These are phyloP conservation scores for Malurus cyaneus DNA, from an alignment of 2,113 vertebrate species.

Conservation along the genomic window DNA sequence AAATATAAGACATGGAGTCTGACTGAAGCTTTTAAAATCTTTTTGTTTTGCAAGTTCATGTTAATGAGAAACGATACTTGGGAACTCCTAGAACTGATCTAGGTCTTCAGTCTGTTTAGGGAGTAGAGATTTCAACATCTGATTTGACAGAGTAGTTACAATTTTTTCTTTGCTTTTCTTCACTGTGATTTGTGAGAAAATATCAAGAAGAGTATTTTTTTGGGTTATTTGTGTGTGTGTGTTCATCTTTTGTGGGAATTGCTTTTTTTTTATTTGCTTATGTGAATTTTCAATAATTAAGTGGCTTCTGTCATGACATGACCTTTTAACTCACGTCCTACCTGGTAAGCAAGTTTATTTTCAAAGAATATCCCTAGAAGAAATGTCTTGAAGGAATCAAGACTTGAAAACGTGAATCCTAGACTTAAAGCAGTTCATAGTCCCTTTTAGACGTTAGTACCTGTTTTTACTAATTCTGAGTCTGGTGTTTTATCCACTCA, in stretches of 20 bases:
- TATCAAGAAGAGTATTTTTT: background rate
- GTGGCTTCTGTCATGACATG: background rate
- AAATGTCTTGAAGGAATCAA: background rate
- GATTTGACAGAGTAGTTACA: background rate
- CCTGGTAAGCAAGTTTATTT: background rate
- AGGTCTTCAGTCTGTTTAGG: background rate
- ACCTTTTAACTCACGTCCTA: background rate
- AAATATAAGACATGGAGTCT: background rate
- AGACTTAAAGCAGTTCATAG: background rate
- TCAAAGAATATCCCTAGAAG: background rate
- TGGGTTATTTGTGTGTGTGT: background rate
- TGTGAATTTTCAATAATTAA: conserved; percentile 35
- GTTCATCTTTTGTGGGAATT: background rate
- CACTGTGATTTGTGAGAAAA: background rate
- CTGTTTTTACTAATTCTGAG: background rate
- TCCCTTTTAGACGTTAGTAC: background rate
- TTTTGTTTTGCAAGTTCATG: background rate
- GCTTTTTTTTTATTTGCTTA: background rate
- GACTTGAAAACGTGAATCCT: conserved; percentile 4
- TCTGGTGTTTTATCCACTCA: background rate
- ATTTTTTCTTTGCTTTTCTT: background rate
- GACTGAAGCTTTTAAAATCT: background rate
- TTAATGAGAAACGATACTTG: background rate
- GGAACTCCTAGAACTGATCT: background rate
- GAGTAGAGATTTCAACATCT: background rate